A percentile compares a stretch with the other conserved stretches of the same genome.
These are phyloP conservation scores for Pelodiscus sinensis DNA, from an alignment of 2,113 vertebrate species.

Conservation along the genomic window DNA sequence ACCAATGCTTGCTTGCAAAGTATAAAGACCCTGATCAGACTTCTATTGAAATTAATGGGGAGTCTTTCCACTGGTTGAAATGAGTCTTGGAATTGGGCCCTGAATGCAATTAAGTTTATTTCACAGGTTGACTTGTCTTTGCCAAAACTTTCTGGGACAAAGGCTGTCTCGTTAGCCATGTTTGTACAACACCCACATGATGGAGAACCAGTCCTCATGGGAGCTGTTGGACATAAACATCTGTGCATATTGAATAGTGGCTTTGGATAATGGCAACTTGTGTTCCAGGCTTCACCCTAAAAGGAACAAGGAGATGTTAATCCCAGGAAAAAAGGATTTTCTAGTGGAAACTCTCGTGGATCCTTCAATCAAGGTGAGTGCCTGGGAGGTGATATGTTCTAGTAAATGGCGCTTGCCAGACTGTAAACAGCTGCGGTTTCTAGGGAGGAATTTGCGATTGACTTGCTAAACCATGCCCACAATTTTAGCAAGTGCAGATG, in stretches of 20 bases:
- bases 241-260: background rate
- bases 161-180: background rate
- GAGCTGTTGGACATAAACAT: background rate
- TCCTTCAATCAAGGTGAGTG: slow-evolving; percentile 58
- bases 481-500: slow-evolving; percentile 52
- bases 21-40: background rate
- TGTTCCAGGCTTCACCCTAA: background rate
- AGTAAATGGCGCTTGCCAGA: background rate
- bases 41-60: background rate
- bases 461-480: slow-evolving; percentile 31
- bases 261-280: background rate
- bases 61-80: background rate
- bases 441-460: background rate
- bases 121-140: background rate
- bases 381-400: background rate
- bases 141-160: background rate
- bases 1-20: background rate
- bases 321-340: slow-evolving; percentile 23
- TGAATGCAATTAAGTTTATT: rapidly evolving
- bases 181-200: background rate
- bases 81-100: background rate
- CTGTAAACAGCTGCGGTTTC: slow-evolving; percentile 36
- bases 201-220: background rate
- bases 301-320: slow-evolving; percentile 34
- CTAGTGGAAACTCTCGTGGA: slow-evolving; percentile 19